These are phyloP conservation scores for Hyposoter dolosus DNA, from an alignment of 2,888 invertebrate species.

Conservation along the genomic window DNA sequence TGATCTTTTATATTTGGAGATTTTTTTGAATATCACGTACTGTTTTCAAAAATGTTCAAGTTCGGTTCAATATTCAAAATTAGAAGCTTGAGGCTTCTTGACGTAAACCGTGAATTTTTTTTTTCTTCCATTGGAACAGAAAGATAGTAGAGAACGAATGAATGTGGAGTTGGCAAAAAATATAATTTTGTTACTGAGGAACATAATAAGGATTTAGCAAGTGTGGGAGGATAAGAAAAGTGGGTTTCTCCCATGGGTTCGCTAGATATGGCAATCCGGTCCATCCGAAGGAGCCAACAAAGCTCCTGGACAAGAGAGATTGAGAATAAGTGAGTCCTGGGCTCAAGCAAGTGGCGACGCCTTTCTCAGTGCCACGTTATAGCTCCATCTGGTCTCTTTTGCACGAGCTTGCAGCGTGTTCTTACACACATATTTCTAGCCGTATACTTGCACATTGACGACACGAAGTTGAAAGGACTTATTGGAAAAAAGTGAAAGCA, in stretches of 20 bases:
- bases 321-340: conserved; percentile 31
- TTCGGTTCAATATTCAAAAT: too few species aligned
- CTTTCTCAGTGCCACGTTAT: conserved; percentile 52
- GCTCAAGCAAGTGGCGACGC: conserved; percentile 60
- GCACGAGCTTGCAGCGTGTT: conserved; percentile 45
- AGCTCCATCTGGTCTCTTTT: conserved; percentile 40
- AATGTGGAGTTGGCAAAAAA: conserved; percentile 53
- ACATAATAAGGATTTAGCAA: conserved; percentile 66
- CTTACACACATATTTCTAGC: conserved; percentile 55
- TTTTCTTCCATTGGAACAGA: neutral
- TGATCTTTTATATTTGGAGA: too few species aligned
- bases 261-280: conserved; percentile 63
- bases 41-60: too few species aligned
- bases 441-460: neutral
- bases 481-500: neutral
- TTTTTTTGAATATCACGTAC: too few species aligned
- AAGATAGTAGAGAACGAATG: conserved; percentile 29
- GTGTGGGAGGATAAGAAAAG: conserved; percentile 33
- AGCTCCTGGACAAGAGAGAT: conserved; percentile 50
- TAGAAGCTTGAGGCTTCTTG: neutral
- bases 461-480: neutral
- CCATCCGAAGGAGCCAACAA: conserved; percentile 62
- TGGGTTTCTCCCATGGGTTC: conserved; percentile 63
- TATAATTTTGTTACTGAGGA: conserved; percentile 50
- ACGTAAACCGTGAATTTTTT: neutral